Percentiles rank a stretch among this genome's conserved stretches.
Conservation (phyloP, 1,140 invertebrate species). For the Chrysomallon squamiferum region DNA sequence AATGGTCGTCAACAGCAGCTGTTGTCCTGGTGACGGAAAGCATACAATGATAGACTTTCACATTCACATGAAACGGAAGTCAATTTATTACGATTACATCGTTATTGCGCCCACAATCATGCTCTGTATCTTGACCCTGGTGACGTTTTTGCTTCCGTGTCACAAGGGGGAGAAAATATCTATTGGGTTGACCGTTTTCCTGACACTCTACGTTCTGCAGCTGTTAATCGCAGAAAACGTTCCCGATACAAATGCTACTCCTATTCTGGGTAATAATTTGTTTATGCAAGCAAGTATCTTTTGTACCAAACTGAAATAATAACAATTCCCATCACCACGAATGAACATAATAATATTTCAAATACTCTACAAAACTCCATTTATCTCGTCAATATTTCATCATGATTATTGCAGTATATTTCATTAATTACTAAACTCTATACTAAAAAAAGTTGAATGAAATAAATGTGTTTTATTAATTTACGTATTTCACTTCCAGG, state of each 20-base stretch:
- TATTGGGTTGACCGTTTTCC: conserved; percentile 61
- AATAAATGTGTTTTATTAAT: no score
- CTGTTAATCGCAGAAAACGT: conserved; percentile 62
- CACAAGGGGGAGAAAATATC: conserved; percentile 60
- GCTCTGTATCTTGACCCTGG: conserved; percentile 58
- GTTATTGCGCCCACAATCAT: conserved; percentile 61
- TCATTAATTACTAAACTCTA: no score
- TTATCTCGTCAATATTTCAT: no score
- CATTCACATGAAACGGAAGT: conserved; percentile 49
- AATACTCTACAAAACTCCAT: no score
- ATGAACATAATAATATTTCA: neutral
- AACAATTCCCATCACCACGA: neutral
- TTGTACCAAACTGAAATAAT: no score
- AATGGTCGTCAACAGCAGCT: conserved; percentile 29
- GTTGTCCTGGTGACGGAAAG: conserved; percentile 44
- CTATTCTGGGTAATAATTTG: conserved; percentile 53
- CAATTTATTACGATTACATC: conserved; percentile 61
- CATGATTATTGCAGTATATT: no score
- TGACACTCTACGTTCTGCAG: conserved; percentile 61
- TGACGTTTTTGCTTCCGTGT: conserved; percentile 57
- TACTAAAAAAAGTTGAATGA: no score
- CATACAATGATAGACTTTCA: conserved; percentile 50
- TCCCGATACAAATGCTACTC: conserved; percentile 61
- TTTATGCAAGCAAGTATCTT: no score
- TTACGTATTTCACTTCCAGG: no score